A percentile compares a stretch with the other conserved stretches of the same genome.
phyloP scores from a whole-genome alignment of 2,888 invertebrate species.

The Escarpia spicata region DNA sequence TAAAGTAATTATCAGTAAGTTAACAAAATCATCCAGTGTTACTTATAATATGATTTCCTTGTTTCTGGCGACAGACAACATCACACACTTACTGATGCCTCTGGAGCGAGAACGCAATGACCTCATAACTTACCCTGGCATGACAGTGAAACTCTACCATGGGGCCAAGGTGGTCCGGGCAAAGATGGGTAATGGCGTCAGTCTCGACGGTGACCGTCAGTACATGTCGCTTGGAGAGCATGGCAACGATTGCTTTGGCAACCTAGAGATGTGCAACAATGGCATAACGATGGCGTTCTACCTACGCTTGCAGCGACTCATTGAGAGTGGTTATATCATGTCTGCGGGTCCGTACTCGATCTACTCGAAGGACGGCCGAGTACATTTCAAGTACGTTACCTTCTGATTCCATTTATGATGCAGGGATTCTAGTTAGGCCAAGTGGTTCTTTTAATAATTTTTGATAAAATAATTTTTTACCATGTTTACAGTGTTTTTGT shows the following conservation, averaged over 20 bases:
- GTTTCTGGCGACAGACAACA: slow-evolving; percentile 48
- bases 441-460: background rate
- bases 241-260: slow-evolving; percentile 52
- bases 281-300: slow-evolving; percentile 40
- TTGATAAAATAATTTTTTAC: background rate
- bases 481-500: background rate
- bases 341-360: slow-evolving; percentile 57
- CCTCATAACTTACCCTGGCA: slow-evolving; percentile 53
- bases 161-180: slow-evolving; percentile 54
- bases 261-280: slow-evolving; percentile 47
- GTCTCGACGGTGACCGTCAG: slow-evolving; percentile 51
- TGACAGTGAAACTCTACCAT: slow-evolving; percentile 53
- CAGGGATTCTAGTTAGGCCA: background rate
- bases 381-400: slow-evolving; percentile 41
- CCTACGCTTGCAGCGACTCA: background rate
- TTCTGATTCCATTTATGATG: background rate
- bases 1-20: background rate
- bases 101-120: slow-evolving; percentile 53
- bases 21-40: too few relatives aligned
- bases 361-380: slow-evolving; percentile 52
- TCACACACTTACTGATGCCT: slow-evolving; percentile 58
- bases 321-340: slow-evolving; percentile 53
- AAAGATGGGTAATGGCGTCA: slow-evolving; percentile 54
- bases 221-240: slow-evolving; percentile 55
- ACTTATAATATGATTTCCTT: background rate